Base-by-base conservation (phyloP, 1,140 invertebrate genomes). In the Drosophila melanogaster region DNA sequence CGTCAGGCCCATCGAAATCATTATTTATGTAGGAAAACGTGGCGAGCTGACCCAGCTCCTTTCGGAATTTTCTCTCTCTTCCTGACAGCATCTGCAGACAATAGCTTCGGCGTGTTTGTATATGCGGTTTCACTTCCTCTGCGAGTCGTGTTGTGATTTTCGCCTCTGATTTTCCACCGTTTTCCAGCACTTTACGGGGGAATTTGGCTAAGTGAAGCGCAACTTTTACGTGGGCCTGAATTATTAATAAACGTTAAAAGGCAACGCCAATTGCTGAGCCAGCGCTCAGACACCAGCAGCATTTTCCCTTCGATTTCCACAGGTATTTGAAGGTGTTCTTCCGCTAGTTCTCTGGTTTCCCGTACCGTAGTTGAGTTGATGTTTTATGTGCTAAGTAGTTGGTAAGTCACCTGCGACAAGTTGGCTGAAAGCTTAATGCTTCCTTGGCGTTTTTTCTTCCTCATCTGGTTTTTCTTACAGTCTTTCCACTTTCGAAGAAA, bases 191-290 rank as follows among this genome's bases (percentile, higher is more conserved):
- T 41, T 72, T 41, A 37, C 59, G 17, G 43, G 41, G 62, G 59
- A 66, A 41, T 65, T 59, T 60, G 57, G 74, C 61, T 78, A 78
- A 78, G 76, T 78, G 76, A 72, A 61, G 76, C 65, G 53, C 64
- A 78, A 78, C 76, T 78, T 78, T 78, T 78, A 78, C 67, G 76
- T 78, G 74, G 54, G 66, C 65, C 59, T 78, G 74, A 78, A 78
- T 78, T 78, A 78, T 78, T 78, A 78, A 78, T 78, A 78, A 78
- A 78, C 74, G 76, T 72, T 78, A 78, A 78, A 78, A 78, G 76
- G 66, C 59, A 77, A 41, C 56, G 73, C 56, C 74, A 55, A 77
- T 77, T 69, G 73, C 56, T 33, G 44, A 17, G 56, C 35, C 54
- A 76, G 70, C 22, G 35, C 43, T 24, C 67, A 22, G 47, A 49